Conservation (phyloP, 2,113 vertebrate species). For the Dromiciops gliroides region DNA sequence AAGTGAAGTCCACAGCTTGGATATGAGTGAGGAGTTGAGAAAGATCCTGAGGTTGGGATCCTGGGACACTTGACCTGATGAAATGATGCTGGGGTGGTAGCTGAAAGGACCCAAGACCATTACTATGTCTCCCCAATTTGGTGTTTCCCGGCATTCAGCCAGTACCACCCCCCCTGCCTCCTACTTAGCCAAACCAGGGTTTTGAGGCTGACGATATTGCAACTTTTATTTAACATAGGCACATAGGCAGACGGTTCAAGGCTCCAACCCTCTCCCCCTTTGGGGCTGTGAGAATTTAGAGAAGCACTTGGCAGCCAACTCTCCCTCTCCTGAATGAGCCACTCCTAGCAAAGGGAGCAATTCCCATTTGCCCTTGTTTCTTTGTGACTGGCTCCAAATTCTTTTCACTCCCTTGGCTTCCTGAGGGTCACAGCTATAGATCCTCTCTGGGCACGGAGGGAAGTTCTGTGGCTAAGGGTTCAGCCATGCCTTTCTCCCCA, state of each 20-base stretch:
- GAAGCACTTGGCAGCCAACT: neutral
- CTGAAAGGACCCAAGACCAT: neutral
- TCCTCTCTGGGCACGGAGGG: neutral
- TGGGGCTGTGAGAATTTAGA: neutral
- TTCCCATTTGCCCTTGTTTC: neutral
- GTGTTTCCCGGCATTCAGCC: neutral
- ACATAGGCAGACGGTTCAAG: neutral
- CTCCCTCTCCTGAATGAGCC: neutral
- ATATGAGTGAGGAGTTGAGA: no score
- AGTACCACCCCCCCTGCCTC: neutral
- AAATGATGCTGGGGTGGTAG: neutral
- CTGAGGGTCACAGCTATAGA: neutral
- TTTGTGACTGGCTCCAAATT: neutral
- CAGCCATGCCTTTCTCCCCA: neutral
- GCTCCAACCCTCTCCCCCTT: neutral
- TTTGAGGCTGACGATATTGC: neutral
- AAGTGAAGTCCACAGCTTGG: no score
- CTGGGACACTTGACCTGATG: neutral
- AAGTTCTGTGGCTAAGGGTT: neutral
- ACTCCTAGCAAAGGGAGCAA: neutral
- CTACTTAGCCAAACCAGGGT: neutral
- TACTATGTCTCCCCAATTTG: neutral
- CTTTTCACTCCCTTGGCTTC: neutral
- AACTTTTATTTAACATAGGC: neutral
- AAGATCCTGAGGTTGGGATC: neutral